phyloP scores from a whole-genome alignment of 2,113 vertebrate genomes.

The Mus pahari region DNA sequence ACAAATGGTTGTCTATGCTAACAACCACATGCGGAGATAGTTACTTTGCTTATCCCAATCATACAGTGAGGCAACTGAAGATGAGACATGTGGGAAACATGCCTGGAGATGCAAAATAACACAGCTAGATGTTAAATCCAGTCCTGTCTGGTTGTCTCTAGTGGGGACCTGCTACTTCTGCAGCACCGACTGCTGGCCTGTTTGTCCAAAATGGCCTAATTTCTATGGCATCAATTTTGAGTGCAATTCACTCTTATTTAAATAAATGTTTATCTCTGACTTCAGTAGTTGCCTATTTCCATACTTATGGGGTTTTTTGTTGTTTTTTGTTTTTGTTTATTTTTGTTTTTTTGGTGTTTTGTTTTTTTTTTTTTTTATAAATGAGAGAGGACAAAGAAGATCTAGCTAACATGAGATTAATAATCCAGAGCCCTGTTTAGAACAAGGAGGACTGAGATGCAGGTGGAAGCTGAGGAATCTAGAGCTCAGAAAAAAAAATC shows the following conservation, averaged over 20 bases:
- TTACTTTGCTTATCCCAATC: background rate
- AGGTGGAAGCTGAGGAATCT: background rate
- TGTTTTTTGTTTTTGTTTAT: no score
- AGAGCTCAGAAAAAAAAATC: background rate
- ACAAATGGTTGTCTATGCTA: background rate
- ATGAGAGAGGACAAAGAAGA: background rate
- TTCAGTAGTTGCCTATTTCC: background rate
- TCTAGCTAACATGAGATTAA: background rate
- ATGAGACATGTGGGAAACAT: background rate
- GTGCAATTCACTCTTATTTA: background rate
- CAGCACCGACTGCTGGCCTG: fast-evolving
- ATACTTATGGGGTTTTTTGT: no score
- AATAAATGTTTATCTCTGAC: background rate
- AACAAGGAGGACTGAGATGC: fast-evolving
- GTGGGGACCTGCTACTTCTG: background rate
- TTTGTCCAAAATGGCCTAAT: background rate
- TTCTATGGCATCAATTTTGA: background rate
- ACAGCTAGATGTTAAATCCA: background rate
- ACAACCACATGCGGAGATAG: background rate
- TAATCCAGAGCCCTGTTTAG: background rate
- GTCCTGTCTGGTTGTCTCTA: no score
- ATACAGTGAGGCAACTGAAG: background rate
- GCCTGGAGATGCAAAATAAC: background rate
- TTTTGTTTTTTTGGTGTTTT: no score
- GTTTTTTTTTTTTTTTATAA: conserved; percentile 41